Conservation (phyloP, 2,797 vertebrate genomes). For the Oreonectes daqikongensis region DNA sequence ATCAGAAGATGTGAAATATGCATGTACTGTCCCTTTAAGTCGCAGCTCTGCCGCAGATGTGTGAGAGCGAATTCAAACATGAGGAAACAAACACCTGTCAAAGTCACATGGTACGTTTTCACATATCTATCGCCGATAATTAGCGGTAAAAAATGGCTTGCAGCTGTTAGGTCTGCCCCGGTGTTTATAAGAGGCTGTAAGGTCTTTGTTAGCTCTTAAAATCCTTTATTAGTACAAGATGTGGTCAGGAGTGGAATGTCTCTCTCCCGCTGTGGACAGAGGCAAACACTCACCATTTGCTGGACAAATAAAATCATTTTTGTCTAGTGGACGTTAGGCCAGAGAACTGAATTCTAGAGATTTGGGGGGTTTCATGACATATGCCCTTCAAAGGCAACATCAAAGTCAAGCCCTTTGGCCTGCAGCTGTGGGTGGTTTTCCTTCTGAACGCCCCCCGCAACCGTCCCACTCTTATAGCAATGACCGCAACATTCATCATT, state of each 20-base stretch:
- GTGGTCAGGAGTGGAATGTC: constrained; percentile 25
- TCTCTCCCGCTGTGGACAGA: constrained; percentile 30
- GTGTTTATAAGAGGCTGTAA: constrained; percentile 25
- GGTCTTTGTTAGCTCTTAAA: constrained; percentile 24
- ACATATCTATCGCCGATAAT: not conserved
- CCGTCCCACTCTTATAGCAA: constrained; percentile 14
- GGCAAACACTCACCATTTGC: constrained; percentile 4
- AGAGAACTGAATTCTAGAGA: not conserved
- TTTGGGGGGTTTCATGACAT: not conserved
- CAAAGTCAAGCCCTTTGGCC: constrained; percentile 31
- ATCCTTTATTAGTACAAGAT: constrained; percentile 40
- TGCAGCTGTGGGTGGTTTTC: constrained; percentile 27
- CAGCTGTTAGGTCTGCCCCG: constrained; percentile 15
- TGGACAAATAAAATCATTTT: not conserved
- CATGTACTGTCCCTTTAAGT: not conserved
- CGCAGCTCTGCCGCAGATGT: too few relatives aligned
- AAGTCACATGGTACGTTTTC: not conserved
- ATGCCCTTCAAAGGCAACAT: constrained; percentile 23
- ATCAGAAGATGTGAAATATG: not conserved
- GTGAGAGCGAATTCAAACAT: not conserved
- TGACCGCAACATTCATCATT: constrained; percentile 8
- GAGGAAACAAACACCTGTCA: constrained; percentile 34
- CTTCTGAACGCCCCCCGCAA: not conserved
- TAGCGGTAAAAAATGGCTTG: constrained; percentile 7
- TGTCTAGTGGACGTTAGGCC: not conserved